These are phyloP conservation scores for Bungarus multicinctus DNA, from an alignment of 2,113 vertebrate genomes.

Conservation along the genomic window DNA sequence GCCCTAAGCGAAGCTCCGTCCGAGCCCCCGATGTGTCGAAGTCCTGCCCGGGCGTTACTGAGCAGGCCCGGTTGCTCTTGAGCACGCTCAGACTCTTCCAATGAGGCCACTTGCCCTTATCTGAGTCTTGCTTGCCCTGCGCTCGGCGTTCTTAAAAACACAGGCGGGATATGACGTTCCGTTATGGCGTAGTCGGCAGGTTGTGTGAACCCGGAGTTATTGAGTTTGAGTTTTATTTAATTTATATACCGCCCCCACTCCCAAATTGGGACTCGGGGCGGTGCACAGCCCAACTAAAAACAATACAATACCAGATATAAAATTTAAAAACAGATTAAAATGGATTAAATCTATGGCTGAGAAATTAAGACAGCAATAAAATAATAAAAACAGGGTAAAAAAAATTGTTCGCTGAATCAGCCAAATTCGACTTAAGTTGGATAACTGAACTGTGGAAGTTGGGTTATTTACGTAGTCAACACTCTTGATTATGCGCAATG, in stretches of 20 bases:
- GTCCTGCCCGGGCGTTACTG: not conserved
- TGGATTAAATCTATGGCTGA: no score
- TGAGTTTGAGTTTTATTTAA: no score
- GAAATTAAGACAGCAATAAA: no score
- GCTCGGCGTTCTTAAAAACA: not conserved
- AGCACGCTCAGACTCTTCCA: not conserved
- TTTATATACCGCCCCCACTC: no score
- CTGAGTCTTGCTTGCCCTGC: not conserved
- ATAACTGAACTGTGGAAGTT: not conserved
- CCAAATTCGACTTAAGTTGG: not conserved
- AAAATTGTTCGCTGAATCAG: not conserved
- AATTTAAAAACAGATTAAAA: no score
- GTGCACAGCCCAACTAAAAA: no score
- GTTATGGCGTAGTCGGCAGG: not conserved
- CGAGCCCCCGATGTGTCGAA: not conserved
- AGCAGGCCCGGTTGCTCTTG: not conserved
- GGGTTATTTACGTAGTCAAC: not conserved
- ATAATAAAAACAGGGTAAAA: no score
- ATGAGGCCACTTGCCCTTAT: not conserved
- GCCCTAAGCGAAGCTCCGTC: not conserved
- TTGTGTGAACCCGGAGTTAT: not conserved
- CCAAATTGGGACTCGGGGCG: no score
- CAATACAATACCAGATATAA: no score
- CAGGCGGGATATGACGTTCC: not conserved
- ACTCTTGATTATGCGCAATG: not conserved